Conservation (phyloP, 2,888 invertebrate species). For the Acronicta psi region DNA sequence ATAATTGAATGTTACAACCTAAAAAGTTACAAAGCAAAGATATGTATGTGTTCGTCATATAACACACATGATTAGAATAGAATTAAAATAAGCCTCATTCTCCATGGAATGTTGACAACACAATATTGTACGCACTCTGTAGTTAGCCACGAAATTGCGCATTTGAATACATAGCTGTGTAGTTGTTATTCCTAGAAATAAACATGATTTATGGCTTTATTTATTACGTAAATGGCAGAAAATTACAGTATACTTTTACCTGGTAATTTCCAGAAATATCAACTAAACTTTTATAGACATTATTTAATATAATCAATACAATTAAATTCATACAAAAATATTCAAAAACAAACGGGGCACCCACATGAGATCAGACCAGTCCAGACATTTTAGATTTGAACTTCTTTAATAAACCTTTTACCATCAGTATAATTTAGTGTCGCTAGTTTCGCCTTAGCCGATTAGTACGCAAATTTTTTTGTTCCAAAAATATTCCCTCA, state of each 20-base stretch:
- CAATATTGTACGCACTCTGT: conserved; percentile 6
- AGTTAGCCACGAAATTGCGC: conserved; percentile 13
- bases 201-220: conserved; percentile 11
- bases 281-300: conserved; percentile 5
- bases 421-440: background rate
- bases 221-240: conserved; percentile 22
- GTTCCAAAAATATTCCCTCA: background rate
- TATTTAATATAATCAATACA: conserved; percentile 32
- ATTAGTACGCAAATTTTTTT: background rate
- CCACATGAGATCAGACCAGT: conserved; percentile 47
- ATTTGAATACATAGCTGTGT: conserved; percentile 12
- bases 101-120: conserved; percentile 52
- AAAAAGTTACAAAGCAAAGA: conserved; percentile 48
- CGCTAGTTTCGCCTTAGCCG: background rate
- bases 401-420: background rate
- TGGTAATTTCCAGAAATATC: conserved; percentile 8
- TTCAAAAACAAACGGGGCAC: conserved; percentile 34
- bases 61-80: conserved; percentile 31
- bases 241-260: background rate
- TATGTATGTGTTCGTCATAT: conserved; percentile 19
- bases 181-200: conserved; percentile 8
- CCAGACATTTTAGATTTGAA: conserved; percentile 7
- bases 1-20: conserved; percentile 38
- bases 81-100: conserved; percentile 36
- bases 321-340: conserved; percentile 37